Base-by-base conservation (phyloP, 2,113 vertebrate species). In the Oreotrochilus melanogaster region DNA sequence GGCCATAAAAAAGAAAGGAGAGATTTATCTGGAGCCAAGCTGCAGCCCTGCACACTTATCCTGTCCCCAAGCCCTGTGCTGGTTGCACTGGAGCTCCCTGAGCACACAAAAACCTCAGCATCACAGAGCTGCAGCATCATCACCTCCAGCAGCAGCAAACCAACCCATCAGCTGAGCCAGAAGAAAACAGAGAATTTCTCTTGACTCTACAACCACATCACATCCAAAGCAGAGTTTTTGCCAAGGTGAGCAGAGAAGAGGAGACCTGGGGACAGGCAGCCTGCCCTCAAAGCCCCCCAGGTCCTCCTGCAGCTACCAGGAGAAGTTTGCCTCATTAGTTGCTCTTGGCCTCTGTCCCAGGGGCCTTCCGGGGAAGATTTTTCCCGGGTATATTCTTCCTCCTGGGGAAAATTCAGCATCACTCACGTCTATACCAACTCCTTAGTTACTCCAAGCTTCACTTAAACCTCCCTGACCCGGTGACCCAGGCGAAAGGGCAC, bases 41-140 rank as follows among this genome's bases (percentile, higher is more conserved):
- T 54, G 67, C 54, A 69, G 74, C 31, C 19, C 27, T 2, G 0
- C 5, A 8, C 0, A 0, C 57, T 53, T 30, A 15, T 37, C 43
- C 81, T 47, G 57, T 42, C 51, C 75, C 30, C 58, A 62, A 10
- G 35, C 60, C 27, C 0, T 0, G 30, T 1, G 3, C 25, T 4
- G 1, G 43, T 51, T 53, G 17, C 0, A 1, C 43, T 1, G 0
- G 27, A 58, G 76, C 45, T 60, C 30, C 45, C 51, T 0, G 0
- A n/a, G 33, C 64, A 65, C 45, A 14, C 24, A 47, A 5, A 4
- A 10, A 18, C 53, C 30, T 79, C 1, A 5, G 64, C 53, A 45
- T 56, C 23, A 1, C 7, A 0, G 39, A 75, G 62, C 65, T 64
- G 24, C 64, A 31, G 76, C 50, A 73, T 18, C 6, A 35, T 4